Conservation (phyloP, 2,113 vertebrate species). For the Tachycineta bicolor region DNA sequence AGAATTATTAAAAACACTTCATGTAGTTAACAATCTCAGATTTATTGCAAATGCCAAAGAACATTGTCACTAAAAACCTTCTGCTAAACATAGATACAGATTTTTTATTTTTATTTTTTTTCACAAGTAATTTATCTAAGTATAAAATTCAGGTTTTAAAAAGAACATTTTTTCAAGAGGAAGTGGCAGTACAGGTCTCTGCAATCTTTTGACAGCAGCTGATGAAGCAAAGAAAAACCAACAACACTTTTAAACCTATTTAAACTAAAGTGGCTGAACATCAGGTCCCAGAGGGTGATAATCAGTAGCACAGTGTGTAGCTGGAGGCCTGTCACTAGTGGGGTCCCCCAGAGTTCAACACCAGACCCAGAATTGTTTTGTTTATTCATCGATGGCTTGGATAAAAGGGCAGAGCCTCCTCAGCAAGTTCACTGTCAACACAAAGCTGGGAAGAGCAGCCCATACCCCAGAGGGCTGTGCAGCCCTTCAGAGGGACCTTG, state of each 20-base stretch:
- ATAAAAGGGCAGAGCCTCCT: background rate
- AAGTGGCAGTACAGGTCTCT: conserved; percentile 75
- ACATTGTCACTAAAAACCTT: conserved; percentile 8
- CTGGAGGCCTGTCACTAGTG: background rate
- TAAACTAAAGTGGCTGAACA: background rate
- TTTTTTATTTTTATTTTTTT: conserved; percentile 73
- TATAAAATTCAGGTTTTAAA: conserved; percentile 46
- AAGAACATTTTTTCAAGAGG: conserved; percentile 67
- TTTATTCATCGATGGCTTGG: background rate
- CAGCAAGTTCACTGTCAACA: background rate
- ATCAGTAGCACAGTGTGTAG: background rate
- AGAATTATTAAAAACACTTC: conserved; percentile 60
- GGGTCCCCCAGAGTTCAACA: background rate
- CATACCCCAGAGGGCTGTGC: background rate
- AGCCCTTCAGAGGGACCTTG: background rate
- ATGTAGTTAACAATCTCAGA: conserved; percentile 51
- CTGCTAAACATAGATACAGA: conserved; percentile 38
- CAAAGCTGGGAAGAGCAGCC: background rate
- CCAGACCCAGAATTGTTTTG: background rate
- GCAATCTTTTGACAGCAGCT: conserved; percentile 25
- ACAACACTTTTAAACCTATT: conserved; percentile 13
- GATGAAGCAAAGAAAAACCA: conserved; percentile 2
- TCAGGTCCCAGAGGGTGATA: background rate
- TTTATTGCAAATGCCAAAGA: conserved; percentile 78
- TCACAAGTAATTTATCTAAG: conserved; percentile 61